These are phyloP conservation scores for Natator depressus DNA, from an alignment of 2,113 vertebrate species.

Conservation along the genomic window DNA sequence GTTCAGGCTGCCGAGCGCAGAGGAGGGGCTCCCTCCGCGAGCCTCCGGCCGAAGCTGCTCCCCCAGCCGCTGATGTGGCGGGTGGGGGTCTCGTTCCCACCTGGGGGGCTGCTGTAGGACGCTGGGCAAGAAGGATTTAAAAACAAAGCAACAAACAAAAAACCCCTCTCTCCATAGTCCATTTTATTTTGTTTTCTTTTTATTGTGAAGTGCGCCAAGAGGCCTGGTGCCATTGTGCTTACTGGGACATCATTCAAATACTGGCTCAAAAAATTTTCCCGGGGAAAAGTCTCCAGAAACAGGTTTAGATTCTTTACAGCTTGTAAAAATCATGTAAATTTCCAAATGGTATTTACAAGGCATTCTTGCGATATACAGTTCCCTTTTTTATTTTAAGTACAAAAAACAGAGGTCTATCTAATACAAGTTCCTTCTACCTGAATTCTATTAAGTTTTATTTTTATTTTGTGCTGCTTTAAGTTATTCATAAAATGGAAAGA, in stretches of 20 bases:
- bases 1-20: no score
- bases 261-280: conserved; percentile 71
- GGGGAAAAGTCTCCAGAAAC: conserved; percentile 79
- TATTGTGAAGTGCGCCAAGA: conserved; percentile 86
- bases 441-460: conserved; percentile 77
- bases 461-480: conserved; percentile 81
- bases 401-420: conserved; percentile 84
- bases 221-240: conserved; percentile 87
- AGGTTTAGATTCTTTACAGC: conserved; percentile 79
- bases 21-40: no score
- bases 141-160: not conserved
- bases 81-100: no score
- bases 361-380: conserved; percentile 78
- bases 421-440: conserved; percentile 86
- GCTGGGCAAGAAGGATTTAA: not conserved
- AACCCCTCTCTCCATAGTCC: not conserved
- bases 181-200: conserved; percentile 61
- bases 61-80: no score
- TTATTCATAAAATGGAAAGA: conserved; percentile 78
- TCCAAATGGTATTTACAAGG: conserved; percentile 86
- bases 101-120: no score
- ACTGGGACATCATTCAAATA: conserved; percentile 78
- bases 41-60: no score
- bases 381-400: conserved; percentile 71
- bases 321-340: conserved; percentile 80